Evolutionary conservation across 2,113 vertebrate genomes (phyloP).

Genomic region (Sialia sialis): DNA sequence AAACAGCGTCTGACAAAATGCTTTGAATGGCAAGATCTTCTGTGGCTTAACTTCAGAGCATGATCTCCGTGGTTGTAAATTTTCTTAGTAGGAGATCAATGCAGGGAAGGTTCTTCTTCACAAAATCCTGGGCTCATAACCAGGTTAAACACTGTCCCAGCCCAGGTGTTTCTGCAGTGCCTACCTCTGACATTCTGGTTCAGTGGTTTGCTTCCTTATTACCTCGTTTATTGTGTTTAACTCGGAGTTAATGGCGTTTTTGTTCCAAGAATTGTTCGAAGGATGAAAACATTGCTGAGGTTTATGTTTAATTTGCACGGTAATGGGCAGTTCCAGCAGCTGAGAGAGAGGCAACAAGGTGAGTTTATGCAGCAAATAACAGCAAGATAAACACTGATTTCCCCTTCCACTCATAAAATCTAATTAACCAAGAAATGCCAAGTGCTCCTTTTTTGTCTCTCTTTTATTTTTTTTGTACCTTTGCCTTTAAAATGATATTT

Average conservation of each 20-base stretch:
- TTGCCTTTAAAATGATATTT: neutral
- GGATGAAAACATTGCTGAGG: neutral
- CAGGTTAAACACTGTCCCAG: neutral
- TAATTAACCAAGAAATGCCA: neutral
- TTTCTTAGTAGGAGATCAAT: neutral
- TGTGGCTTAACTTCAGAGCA: neutral
- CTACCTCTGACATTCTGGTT: neutral
- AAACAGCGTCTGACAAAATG: neutral
- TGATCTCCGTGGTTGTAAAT: fast-evolving
- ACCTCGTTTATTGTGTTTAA: neutral
- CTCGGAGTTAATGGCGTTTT: neutral
- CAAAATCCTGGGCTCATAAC: neutral
- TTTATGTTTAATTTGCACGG: neutral
- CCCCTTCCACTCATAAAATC: neutral
- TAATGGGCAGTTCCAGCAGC: neutral
- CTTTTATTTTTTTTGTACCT: neutral
- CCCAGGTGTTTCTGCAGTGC: neutral
- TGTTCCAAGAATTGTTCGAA: neutral
- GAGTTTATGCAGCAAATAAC: neutral
- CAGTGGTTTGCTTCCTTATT: slow-evolving; percentile 23
- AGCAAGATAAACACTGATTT: neutral
- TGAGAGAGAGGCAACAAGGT: neutral
- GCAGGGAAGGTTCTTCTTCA: neutral
- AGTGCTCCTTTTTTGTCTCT: neutral
- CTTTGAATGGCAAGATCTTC: fast-evolving